These are phyloP conservation scores for Otolemur garnettii DNA, from an alignment of 2,113 vertebrate species.

Conservation along the genomic window DNA sequence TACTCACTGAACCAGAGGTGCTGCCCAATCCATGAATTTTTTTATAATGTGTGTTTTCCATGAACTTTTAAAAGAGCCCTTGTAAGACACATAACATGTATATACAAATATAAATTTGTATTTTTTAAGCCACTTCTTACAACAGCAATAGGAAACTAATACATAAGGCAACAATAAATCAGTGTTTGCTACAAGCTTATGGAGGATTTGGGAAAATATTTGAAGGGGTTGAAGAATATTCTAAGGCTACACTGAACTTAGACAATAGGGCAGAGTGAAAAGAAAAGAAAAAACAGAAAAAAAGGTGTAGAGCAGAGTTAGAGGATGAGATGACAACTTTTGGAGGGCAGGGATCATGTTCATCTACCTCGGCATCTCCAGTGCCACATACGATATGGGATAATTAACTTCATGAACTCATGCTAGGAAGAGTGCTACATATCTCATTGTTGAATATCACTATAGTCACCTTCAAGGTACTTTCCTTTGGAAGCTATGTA, in stretches of 20 bases:
- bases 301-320: background rate
- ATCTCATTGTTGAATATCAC: no score
- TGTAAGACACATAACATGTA: background rate
- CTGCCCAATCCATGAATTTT: no score
- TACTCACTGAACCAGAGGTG: no score
- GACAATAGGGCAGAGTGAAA: background rate
- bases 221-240: background rate
- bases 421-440: no score
- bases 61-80: no score
- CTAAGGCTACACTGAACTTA: background rate
- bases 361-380: background rate
- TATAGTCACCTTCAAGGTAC: no score
- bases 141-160: background rate
- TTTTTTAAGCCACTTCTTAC: background rate
- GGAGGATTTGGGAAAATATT: background rate
- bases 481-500: no score
- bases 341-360: background rate
- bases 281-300: no score
- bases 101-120: background rate
- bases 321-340: background rate
- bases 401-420: no score
- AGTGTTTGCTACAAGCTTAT: no score
- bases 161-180: background rate
- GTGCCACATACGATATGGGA: no score
- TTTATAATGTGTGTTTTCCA: no score